phyloP scores from a whole-genome alignment of 2,113 vertebrate genomes.

The Arizona elegans region DNA sequence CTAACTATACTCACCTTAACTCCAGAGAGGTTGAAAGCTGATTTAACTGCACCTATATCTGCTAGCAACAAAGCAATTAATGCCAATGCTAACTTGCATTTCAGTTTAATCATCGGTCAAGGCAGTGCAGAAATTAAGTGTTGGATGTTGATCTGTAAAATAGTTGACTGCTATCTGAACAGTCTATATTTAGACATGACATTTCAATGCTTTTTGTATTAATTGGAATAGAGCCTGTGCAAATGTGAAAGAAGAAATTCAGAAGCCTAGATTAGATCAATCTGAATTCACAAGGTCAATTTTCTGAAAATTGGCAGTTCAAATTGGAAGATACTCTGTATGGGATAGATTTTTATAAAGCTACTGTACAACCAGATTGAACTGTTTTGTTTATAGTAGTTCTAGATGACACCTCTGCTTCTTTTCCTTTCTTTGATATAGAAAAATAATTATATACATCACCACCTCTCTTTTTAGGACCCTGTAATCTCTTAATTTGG shows the following conservation, averaged over 20 bases:
- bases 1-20: background rate
- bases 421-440: background rate
- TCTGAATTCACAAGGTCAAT: background rate
- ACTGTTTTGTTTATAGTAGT: background rate
- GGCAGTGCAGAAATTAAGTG: background rate
- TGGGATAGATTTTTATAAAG: background rate
- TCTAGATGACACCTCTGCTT: background rate
- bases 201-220: background rate
- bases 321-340: background rate
- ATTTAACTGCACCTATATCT: background rate
- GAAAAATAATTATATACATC: background rate
- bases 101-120: background rate
- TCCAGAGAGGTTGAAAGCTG: background rate
- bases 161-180: background rate
- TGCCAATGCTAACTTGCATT: background rate
- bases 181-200: background rate
- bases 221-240: background rate
- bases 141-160: background rate
- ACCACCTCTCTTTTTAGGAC: too few species aligned
- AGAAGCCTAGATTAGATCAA: background rate
- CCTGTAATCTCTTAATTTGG: too few species aligned
- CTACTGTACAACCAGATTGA: background rate
- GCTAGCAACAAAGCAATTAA: background rate
- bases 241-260: background rate
- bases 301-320: background rate